phyloP scores from a whole-genome alignment of 2,888 invertebrate genomes.

The Crocallis elinguaria region DNA sequence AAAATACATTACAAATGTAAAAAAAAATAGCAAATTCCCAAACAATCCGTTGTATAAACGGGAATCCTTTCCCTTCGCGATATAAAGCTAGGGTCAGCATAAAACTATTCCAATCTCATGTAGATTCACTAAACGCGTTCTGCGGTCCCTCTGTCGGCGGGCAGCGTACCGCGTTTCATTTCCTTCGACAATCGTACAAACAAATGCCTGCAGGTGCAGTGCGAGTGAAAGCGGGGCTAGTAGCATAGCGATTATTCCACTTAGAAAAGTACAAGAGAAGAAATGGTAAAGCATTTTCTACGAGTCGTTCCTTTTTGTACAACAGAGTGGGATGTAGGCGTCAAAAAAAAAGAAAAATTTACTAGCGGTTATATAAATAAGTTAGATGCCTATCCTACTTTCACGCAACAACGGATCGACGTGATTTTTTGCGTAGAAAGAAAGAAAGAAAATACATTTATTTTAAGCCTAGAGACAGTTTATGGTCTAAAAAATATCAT shows the following conservation, averaged over 20 bases:
- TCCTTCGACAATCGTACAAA: constrained; percentile 71
- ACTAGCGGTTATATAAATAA: too few relatives aligned
- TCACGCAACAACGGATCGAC: too few relatives aligned
- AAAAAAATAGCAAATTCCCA: background rate
- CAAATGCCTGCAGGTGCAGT: constrained; percentile 58
- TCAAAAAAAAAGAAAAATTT: too few relatives aligned
- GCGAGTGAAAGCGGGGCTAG: constrained; percentile 43
- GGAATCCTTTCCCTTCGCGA: constrained; percentile 14
- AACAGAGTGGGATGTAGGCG: too few relatives aligned
- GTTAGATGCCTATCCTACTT: too few relatives aligned
- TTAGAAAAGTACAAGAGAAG: too few relatives aligned
- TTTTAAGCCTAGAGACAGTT: too few relatives aligned
- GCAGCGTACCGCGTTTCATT: constrained; percentile 69
- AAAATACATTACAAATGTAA: background rate
- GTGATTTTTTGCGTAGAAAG: too few relatives aligned
- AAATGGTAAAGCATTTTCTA: too few relatives aligned
- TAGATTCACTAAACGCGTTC: constrained; percentile 67
- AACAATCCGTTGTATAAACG: constrained; percentile 2
- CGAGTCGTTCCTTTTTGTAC: too few relatives aligned
- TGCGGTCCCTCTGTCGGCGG: constrained; percentile 48
- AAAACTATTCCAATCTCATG: constrained; percentile 68
- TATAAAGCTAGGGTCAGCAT: constrained; percentile 21
- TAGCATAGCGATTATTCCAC: constrained; percentile 22
- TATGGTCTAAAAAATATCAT: too few relatives aligned
- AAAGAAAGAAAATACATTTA: too few relatives aligned